Evolutionary conservation across 2,797 vertebrate species (phyloP).

Genomic region (Astyanax mexicanus): DNA sequence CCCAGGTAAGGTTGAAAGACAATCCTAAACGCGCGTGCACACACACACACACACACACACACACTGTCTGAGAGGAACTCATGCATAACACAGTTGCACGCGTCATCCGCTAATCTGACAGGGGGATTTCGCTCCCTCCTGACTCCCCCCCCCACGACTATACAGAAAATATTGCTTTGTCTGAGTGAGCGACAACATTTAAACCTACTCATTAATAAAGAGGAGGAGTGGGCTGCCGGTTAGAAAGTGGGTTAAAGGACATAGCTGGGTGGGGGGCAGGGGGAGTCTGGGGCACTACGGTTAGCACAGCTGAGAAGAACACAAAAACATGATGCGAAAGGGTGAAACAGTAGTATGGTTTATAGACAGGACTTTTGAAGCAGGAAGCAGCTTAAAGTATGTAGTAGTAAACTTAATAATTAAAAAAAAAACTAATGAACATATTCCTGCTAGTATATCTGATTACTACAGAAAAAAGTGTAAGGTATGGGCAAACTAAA

Average conservation of each 20-base stretch:
- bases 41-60: slow-evolving; percentile 14
- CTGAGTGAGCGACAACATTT: slow-evolving; percentile 32
- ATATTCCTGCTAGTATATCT: too few species aligned
- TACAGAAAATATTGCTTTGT: slow-evolving; percentile 61
- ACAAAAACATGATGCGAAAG: slow-evolving; percentile 41
- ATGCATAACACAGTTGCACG: slow-evolving; percentile 30
- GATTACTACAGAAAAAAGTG: too few species aligned
- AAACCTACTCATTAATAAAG: slow-evolving; percentile 54
- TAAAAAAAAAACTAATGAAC: too few species aligned
- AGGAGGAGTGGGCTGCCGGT: slow-evolving; percentile 5
- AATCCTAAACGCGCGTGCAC: slow-evolving; percentile 16
- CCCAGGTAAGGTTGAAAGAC: too few species aligned
- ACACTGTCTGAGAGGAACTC: slow-evolving; percentile 24
- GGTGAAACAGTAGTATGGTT: background rate
- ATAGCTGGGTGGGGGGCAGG: slow-evolving; percentile 5
- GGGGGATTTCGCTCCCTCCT: background rate
- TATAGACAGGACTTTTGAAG: too few species aligned
- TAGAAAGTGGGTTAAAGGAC: slow-evolving; percentile 60
- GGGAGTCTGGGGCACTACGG: slow-evolving; percentile 25
- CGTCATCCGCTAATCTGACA: slow-evolving; percentile 23
- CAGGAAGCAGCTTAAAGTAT: too few species aligned
- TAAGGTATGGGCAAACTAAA: too few species aligned
- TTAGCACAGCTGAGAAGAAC: slow-evolving; percentile 52
- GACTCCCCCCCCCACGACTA: background rate
- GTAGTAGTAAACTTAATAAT: too few species aligned